phyloP scores from a whole-genome alignment of 2,888 invertebrate genomes.

The Harpalus rubripes region DNA sequence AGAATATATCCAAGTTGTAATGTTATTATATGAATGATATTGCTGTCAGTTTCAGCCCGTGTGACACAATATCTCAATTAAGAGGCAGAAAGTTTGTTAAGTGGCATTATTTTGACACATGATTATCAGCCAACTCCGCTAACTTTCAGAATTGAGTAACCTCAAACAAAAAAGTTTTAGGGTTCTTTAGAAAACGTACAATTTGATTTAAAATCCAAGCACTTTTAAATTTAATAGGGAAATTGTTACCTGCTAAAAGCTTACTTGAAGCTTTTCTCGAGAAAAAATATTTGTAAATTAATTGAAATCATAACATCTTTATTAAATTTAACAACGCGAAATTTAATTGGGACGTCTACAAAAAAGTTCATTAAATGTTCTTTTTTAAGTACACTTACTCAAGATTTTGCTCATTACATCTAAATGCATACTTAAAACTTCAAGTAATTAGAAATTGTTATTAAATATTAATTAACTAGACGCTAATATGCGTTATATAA shows the following conservation, averaged over 20 bases:
- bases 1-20: not conserved
- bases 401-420: not conserved
- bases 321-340: conserved; percentile 28
- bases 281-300: conserved; percentile 22
- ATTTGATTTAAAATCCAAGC: conserved; percentile 31
- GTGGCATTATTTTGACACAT: conserved; percentile 54
- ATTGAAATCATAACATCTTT: conserved; percentile 18
- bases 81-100: conserved; percentile 12
- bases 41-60: not conserved
- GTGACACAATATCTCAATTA: not conserved
- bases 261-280: not conserved
- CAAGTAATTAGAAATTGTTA: not conserved
- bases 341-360: conserved; percentile 8
- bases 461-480: too few species aligned
- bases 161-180: conserved; percentile 25
- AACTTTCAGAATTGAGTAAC: conserved; percentile 35
- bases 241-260: conserved; percentile 9
- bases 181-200: conserved; percentile 32
- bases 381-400: not conserved
- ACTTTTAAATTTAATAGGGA: conserved; percentile 33
- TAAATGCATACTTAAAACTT: not conserved
- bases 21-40: not conserved
- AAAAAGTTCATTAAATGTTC: not conserved
- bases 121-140: conserved; percentile 29
- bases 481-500: too few species aligned